These are phyloP conservation scores for Idaea straminata DNA, from an alignment of 2,888 invertebrate genomes.

Conservation along the genomic window DNA sequence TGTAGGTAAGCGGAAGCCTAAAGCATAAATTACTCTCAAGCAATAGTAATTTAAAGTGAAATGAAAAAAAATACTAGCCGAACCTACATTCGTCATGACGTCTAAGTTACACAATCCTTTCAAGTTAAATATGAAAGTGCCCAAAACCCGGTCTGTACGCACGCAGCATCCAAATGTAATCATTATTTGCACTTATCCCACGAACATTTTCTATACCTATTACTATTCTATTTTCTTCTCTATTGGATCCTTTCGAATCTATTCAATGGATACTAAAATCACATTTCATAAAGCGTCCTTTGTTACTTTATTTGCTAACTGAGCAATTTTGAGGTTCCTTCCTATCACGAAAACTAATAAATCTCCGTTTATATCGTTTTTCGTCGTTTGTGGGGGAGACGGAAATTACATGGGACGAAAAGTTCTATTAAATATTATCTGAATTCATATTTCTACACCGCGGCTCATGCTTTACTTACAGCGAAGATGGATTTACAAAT, in stretches of 20 bases:
- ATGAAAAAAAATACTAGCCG: constrained; percentile 4
- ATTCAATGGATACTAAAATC: constrained; percentile 19
- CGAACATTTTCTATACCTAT: neutral
- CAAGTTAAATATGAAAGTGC: constrained; percentile 41
- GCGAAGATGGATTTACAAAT: neutral
- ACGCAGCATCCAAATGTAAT: constrained; percentile 29
- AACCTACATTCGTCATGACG: constrained; percentile 9
- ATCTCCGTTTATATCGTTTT: constrained; percentile 13
- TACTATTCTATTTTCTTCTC: constrained; percentile 7
- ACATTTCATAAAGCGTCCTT: constrained; percentile 22
- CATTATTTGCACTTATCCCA: neutral
- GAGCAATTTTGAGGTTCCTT: constrained; percentile 7
- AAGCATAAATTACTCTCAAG: neutral
- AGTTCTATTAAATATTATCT: constrained; percentile 2
- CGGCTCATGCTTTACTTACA: neutral
- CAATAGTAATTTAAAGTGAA: neutral
- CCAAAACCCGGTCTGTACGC: constrained; percentile 22
- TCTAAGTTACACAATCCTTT: neutral
- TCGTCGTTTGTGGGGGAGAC: neutral
- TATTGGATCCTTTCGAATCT: constrained; percentile 5
- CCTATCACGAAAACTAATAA: constrained; percentile 23
- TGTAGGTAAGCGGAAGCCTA: too few relatives aligned
- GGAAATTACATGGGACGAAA: neutral
- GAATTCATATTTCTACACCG: neutral
- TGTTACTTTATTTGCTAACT: constrained; percentile 21